Percentiles rank a stretch among this genome's conserved stretches.
Evolutionary conservation across 2,797 vertebrate species (phyloP).

Genomic region (Carduelis carduelis): DNA sequence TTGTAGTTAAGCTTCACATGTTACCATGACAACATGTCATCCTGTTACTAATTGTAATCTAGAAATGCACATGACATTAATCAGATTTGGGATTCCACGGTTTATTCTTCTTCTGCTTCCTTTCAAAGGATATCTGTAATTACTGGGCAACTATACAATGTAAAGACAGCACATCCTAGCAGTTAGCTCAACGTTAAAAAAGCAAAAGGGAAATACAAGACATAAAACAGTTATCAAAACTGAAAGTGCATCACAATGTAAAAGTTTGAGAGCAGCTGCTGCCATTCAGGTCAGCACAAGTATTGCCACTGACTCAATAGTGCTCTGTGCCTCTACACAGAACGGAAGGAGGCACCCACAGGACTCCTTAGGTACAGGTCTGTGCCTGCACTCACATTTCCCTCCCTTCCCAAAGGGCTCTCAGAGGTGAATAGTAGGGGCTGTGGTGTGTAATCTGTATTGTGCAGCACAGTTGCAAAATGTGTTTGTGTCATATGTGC

Average conservation of each 20-base stretch:
- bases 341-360: not conserved
- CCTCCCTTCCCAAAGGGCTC: not conserved
- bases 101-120: conserved; percentile 12
- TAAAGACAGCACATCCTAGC: not conserved
- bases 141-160: not conserved
- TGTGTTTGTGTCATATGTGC: not conserved
- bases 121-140: conserved; percentile 11
- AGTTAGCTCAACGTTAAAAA: not conserved
- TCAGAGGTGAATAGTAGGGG: not conserved
- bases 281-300: rapidly evolving
- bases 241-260: not conserved
- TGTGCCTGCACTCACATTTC: not conserved
- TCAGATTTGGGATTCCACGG: conserved; percentile 39
- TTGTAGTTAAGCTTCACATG: conserved; percentile 47
- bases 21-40: conserved; percentile 72
- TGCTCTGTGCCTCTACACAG: not conserved
- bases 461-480: not conserved
- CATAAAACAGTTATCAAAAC: not conserved
- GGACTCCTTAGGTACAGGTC: not conserved
- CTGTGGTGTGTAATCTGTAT: not conserved
- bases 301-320: not conserved
- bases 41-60: conserved; percentile 63
- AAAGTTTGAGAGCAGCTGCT: not conserved
- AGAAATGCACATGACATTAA: conserved; percentile 46
- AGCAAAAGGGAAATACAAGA: not conserved